Evolutionary conservation across 2,888 invertebrate genomes (phyloP).

Genomic region (Chrysina gloriosa): DNA sequence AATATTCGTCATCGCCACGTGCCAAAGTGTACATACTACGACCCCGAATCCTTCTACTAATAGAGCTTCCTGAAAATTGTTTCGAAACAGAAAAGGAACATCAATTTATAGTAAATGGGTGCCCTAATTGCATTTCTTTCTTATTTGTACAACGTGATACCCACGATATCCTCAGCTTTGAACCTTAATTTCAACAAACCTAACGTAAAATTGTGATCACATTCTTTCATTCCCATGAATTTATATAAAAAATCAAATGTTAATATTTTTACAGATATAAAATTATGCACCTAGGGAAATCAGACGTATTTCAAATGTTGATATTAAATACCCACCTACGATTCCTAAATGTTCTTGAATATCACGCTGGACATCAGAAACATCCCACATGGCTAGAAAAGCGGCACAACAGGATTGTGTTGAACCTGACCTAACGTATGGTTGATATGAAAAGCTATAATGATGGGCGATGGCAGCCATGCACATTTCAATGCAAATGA

Average conservation of each 20-base stretch:
- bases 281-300: slow-evolving; percentile 25
- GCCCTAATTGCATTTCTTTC: too few relatives aligned
- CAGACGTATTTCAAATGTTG: not conserved
- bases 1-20: slow-evolving; percentile 73
- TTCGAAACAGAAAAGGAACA: too few relatives aligned
- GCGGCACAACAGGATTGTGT: slow-evolving; percentile 76
- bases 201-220: too few relatives aligned
- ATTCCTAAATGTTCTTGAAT: slow-evolving; percentile 93
- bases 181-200: too few relatives aligned
- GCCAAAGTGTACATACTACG: slow-evolving; percentile 80
- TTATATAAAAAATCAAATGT: too few relatives aligned
- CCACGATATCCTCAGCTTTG: too few relatives aligned
- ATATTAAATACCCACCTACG: slow-evolving; percentile 72
- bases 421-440: slow-evolving; percentile 72
- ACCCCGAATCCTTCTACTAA: slow-evolving; percentile 83
- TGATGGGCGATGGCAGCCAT: slow-evolving; percentile 95
- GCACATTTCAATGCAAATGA: slow-evolving; percentile 98
- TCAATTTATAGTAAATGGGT: too few relatives aligned
- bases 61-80: slow-evolving; percentile 71
- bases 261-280: too few relatives aligned
- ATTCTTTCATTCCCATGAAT: too few relatives aligned
- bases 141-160: too few relatives aligned
- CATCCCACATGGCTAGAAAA: slow-evolving; percentile 94
- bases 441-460: slow-evolving; percentile 94
- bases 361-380: slow-evolving; percentile 94